These are phyloP conservation scores for Brachymystax lenok DNA, from an alignment of 2,797 vertebrate species.

Conservation along the genomic window DNA sequence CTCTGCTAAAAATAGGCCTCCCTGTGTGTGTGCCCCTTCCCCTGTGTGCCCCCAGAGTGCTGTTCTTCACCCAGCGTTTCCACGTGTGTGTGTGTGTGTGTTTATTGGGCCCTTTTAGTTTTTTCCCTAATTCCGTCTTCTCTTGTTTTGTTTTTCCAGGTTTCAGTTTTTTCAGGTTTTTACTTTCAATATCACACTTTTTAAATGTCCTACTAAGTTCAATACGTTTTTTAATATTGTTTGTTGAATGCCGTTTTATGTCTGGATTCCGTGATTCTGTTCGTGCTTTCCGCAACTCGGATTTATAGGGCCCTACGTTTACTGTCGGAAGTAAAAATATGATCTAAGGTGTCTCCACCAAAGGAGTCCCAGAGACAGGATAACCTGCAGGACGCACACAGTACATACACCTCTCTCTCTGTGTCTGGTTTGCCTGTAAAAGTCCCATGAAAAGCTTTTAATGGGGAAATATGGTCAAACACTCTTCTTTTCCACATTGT, in stretches of 20 bases:
- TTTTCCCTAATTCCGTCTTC: too few relatives aligned
- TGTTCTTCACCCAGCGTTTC: conserved; percentile 53
- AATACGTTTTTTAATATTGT: too few relatives aligned
- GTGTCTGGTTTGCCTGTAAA: conserved; percentile 12
- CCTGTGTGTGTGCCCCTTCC: conserved; percentile 27
- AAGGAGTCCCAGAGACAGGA: conserved; percentile 18
- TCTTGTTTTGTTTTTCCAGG: too few relatives aligned
- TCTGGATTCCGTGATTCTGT: too few relatives aligned
- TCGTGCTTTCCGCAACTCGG: too few relatives aligned
- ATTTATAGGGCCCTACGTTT: conserved; percentile 39
- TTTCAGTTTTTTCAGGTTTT: too few relatives aligned
- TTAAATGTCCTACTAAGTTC: too few relatives aligned
- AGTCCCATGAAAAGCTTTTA: not conserved
- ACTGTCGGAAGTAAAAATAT: conserved; percentile 20
- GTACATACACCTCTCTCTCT: not conserved
- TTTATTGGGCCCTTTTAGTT: conserved; percentile 33
- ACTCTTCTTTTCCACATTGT: not conserved
- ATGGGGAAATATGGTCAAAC: not conserved
- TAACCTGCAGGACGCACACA: conserved; percentile 13
- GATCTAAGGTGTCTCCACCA: conserved; percentile 33
- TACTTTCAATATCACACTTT: too few relatives aligned
- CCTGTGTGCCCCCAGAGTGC: conserved; percentile 61
- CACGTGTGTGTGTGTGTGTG: conserved; percentile 22
- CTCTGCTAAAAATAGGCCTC: conserved; percentile 75
- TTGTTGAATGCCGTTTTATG: too few relatives aligned